phyloP scores from a whole-genome alignment of 2,113 vertebrate species.

The Macroglossus sobrinus region DNA sequence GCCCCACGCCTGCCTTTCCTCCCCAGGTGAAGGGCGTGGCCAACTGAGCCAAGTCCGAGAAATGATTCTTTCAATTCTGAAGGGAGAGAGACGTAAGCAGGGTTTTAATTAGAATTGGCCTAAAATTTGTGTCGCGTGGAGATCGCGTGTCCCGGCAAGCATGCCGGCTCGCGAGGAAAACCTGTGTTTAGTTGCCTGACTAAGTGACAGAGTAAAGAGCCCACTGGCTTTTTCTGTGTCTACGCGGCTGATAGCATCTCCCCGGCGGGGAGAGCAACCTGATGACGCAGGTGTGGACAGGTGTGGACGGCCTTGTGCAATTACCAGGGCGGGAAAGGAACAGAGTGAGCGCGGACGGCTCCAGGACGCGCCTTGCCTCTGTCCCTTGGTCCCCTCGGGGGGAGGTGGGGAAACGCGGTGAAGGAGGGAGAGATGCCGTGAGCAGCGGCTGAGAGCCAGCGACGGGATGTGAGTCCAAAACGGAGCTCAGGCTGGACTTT shows the following conservation, averaged over 20 bases:
- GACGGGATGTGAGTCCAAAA: neutral
- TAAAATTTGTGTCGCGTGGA: neutral
- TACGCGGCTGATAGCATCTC: neutral
- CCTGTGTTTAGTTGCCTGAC: neutral
- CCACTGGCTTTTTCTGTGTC: neutral
- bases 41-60: neutral
- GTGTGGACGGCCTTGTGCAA: neutral
- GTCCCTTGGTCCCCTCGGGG: neutral
- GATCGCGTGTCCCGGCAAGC: neutral
- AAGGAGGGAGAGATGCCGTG: too few relatives aligned
- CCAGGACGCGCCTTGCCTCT: neutral
- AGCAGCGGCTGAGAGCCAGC: neutral
- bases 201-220: neutral
- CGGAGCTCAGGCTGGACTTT: neutral
- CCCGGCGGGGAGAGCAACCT: neutral
- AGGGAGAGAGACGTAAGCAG: neutral
- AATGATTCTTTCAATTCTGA: neutral
- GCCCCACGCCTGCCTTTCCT: accelerated
- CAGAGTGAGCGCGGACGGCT: neutral
- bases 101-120: neutral
- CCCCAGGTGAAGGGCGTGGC: too few relatives aligned
- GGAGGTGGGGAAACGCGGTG: neutral
- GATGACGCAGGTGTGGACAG: neutral
- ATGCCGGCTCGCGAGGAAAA: neutral
- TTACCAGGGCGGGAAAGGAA: neutral